Evolutionary conservation across 2,113 vertebrate species (phyloP).

Genomic region (Hippolais icterina): DNA sequence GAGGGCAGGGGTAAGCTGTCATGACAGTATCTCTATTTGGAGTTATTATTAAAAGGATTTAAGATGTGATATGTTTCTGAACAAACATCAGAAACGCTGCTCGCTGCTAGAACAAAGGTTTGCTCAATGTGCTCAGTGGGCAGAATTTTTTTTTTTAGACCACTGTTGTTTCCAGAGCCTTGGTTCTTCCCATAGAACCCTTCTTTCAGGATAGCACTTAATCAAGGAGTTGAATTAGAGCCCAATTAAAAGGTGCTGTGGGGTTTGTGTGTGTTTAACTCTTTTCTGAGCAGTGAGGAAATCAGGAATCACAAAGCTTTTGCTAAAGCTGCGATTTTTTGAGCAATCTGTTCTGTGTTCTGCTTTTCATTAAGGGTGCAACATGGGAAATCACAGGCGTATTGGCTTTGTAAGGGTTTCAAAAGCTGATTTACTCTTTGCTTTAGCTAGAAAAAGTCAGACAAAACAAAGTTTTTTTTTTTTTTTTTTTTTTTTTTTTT

Average conservation of each 20-base stretch:
- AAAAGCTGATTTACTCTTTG: not conserved
- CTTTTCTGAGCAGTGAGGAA: not conserved
- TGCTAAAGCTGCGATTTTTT: not conserved
- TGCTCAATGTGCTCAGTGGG: not conserved
- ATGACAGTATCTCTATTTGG: not conserved
- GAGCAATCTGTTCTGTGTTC: not conserved
- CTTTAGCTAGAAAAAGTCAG: not conserved
- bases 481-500: not conserved
- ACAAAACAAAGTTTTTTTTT: not conserved
- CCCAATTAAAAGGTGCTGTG: not conserved
- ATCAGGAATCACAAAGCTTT: not conserved
- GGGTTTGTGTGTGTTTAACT: not conserved
- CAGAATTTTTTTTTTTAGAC: not conserved
- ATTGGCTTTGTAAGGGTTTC: not conserved
- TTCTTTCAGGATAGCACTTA: not conserved
- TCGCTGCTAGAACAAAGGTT: not conserved
- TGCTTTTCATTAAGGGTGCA: not conserved
- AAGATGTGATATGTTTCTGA: not conserved
- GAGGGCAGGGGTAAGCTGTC: not conserved
- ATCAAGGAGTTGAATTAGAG: not conserved
- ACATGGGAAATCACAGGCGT: not conserved
- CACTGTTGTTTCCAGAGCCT: not conserved
- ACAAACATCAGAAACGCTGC: not conserved
- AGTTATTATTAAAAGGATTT: not conserved
- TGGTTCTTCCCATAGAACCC: not conserved